Evolutionary conservation across 2,888 invertebrate species (phyloP).

Genomic region (Apocheima hispidaria): DNA sequence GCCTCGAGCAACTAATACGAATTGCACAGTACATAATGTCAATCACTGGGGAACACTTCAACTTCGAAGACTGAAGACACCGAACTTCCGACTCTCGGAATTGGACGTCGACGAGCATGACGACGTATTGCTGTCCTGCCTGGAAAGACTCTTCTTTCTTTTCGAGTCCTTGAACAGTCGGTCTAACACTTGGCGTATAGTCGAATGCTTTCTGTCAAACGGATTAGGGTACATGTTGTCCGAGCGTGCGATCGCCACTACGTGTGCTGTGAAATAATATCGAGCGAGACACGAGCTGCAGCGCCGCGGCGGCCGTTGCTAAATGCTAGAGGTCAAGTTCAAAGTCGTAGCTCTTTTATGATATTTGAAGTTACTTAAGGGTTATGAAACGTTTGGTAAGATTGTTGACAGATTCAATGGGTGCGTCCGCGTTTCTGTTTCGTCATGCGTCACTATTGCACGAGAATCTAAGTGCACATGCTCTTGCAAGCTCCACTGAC

Average conservation of each 20-base stretch:
- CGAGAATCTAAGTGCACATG: conserved; percentile 23
- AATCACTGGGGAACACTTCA: conserved; percentile 47
- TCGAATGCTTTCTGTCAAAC: conserved; percentile 89
- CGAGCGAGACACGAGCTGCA: conserved; percentile 42
- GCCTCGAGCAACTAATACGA: conserved; percentile 45
- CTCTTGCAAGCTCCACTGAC: conserved; percentile 14
- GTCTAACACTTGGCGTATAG: conserved; percentile 88
- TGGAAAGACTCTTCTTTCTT: conserved; percentile 58
- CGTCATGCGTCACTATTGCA: conserved; percentile 40
- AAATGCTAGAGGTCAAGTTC: conserved; percentile 64
- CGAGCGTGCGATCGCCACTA: conserved; percentile 56
- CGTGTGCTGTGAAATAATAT: conserved; percentile 46
- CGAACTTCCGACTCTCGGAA: conserved; percentile 49
- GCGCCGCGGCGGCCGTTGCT: conserved; percentile 56
- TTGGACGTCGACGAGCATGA: conserved; percentile 51
- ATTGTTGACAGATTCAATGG: conserved; percentile 50
- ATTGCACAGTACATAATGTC: conserved; percentile 49
- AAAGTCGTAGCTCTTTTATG: conserved; percentile 44
- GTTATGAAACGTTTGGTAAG: conserved; percentile 56
- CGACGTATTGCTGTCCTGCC: conserved; percentile 65
- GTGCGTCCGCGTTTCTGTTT: conserved; percentile 41
- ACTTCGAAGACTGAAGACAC: conserved; percentile 49
- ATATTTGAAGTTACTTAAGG: conserved; percentile 46
- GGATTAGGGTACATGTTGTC: conserved; percentile 88
- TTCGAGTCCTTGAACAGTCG: conserved; percentile 79